Conservation (phyloP, 2,113 vertebrate genomes). For the Circaetus cinerascens region DNA sequence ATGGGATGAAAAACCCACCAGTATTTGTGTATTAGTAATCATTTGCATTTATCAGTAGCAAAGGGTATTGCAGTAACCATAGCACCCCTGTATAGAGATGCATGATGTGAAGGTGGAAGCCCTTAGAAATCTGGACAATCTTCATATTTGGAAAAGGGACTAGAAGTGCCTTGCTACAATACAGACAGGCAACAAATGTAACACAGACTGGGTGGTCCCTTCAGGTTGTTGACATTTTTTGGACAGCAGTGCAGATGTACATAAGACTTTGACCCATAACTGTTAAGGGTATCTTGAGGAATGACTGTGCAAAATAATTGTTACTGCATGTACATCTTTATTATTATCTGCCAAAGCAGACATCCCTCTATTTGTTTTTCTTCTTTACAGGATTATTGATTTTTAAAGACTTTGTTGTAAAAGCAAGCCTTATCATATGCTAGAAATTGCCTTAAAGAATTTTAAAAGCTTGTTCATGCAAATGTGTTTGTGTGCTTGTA, state of each 20-base stretch:
- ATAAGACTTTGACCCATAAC: background rate
- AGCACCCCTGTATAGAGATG: background rate
- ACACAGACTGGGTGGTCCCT: background rate
- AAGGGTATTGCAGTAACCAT: background rate
- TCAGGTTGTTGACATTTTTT: background rate
- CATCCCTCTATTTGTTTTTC: background rate
- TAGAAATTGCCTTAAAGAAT: background rate
- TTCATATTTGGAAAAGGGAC: background rate
- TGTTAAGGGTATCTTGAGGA: background rate
- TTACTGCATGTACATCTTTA: background rate
- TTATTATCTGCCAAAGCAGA: background rate
- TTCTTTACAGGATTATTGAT: background rate
- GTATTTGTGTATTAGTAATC: background rate
- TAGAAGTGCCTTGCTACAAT: background rate
- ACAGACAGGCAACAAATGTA: background rate
- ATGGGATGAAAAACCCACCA: background rate
- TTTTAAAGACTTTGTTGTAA: background rate
- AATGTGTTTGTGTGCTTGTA: background rate
- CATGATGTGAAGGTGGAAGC: background rate
- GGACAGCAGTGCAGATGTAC: background rate
- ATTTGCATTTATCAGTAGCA: background rate
- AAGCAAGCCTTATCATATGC: background rate
- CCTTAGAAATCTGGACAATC: background rate
- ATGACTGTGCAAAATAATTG: constrained; percentile 5
- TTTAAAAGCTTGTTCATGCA: background rate